A percentile compares a stretch with the other conserved stretches of the same genome.
phyloP scores from a whole-genome alignment of 2,797 vertebrate species.

The Myiotriccus ornatus region DNA sequence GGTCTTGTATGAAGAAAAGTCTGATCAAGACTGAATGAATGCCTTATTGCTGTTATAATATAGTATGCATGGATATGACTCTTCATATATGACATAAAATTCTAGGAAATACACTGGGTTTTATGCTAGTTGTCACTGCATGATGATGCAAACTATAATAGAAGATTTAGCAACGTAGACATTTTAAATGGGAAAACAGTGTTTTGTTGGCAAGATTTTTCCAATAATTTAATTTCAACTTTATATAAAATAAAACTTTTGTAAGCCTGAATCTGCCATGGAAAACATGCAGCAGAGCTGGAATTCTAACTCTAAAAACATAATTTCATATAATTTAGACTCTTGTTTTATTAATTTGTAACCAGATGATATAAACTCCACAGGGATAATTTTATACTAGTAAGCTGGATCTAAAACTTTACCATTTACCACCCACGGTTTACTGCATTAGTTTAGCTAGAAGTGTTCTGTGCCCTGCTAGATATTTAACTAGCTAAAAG shows the following conservation, averaged over 20 bases:
- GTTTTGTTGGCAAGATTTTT: neutral
- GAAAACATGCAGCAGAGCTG: neutral
- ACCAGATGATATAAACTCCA: neutral
- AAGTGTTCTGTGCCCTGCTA: constrained; percentile 20
- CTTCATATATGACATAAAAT: neutral
- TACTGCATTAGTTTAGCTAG: constrained; percentile 40
- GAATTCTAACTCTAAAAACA: neutral
- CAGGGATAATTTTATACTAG: neutral
- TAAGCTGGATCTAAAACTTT: constrained; percentile 30
- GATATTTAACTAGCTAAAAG: constrained; percentile 53
- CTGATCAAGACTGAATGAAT: neutral
- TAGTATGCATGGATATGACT: neutral
- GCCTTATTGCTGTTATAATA: neutral
- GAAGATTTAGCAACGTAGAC: neutral
- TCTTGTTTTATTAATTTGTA: constrained; percentile 35
- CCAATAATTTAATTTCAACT: neutral
- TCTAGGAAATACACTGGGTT: neutral
- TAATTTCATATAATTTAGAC: neutral
- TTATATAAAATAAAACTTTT: neutral
- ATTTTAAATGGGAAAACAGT: neutral
- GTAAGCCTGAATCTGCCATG: neutral
- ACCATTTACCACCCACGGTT: constrained; percentile 31
- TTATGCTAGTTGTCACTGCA: neutral
- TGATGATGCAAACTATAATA: neutral
- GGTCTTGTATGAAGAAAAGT: neutral